Evolutionary conservation across 2,113 vertebrate species (phyloP).

Genomic region (Gallinago jamesoni): DNA sequence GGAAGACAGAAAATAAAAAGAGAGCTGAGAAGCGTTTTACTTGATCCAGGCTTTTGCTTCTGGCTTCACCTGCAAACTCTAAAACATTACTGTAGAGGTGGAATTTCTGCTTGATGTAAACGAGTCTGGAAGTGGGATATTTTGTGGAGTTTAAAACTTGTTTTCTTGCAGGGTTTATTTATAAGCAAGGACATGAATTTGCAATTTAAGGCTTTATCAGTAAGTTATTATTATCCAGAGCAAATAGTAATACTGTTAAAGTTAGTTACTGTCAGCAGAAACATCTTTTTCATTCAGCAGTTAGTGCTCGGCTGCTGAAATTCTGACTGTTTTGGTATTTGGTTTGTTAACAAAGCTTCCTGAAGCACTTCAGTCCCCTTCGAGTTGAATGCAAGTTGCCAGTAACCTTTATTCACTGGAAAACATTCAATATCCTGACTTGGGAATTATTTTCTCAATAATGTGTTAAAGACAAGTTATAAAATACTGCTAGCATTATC

Average conservation of each 20-base stretch:
- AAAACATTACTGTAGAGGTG: background rate
- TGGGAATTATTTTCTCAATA: background rate
- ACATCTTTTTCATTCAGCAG: background rate
- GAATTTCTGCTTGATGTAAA: background rate
- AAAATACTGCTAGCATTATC: background rate
- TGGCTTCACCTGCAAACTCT: background rate
- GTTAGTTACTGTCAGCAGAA: background rate
- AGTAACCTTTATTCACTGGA: background rate
- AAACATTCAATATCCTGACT: background rate
- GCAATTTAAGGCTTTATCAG: background rate
- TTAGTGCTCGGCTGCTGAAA: background rate
- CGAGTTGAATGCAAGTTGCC: background rate
- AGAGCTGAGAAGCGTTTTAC: background rate
- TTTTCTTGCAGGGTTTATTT: background rate
- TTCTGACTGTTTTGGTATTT: background rate
- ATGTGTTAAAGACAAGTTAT: background rate
- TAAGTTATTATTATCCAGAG: background rate
- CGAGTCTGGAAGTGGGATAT: background rate
- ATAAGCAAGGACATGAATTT: background rate
- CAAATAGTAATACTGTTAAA: background rate
- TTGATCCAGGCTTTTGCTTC: background rate
- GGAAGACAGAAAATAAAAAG: background rate
- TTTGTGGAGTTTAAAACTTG: background rate
- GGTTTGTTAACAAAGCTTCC: background rate
- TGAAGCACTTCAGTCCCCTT: background rate